Percentiles rank a stretch among this genome's conserved stretches.
These are phyloP conservation scores for Antheraea pernyi DNA, from an alignment of 1,140 invertebrate genomes.

Conservation along the genomic window DNA sequence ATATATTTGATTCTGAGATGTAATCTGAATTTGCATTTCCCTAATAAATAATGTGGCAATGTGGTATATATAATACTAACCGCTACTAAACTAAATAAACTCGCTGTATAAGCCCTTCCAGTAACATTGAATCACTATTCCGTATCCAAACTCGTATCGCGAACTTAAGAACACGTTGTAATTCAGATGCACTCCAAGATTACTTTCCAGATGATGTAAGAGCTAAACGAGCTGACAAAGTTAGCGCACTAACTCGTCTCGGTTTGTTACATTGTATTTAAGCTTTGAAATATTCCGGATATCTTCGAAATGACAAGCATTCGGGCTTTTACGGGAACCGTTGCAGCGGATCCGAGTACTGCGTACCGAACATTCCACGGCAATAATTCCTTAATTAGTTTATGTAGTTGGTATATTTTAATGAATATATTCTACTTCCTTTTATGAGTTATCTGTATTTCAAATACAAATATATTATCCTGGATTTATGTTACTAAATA, in stretches of 20 bases:
- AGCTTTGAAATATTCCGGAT: conserved; percentile 27
- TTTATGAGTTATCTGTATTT: neutral
- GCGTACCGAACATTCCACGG: conserved; percentile 23
- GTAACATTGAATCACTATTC: conserved; percentile 27
- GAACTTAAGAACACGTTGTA: conserved; percentile 57
- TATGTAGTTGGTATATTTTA: conserved; percentile 20
- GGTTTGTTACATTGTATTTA: conserved; percentile 56
- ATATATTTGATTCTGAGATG: too few species aligned
- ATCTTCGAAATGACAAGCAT: conserved; percentile 26
- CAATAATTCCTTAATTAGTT: conserved; percentile 24
- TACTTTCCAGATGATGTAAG: conserved; percentile 57
- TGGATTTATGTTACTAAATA: too few species aligned
- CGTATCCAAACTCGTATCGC: conserved; percentile 51
- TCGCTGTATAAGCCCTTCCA: conserved; percentile 22
- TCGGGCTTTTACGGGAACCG: conserved; percentile 19
- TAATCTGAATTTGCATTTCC: too few species aligned
- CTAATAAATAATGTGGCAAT: too few species aligned
- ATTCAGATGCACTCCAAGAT: conserved; percentile 62
- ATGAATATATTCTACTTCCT: neutral
- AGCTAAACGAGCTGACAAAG: conserved; percentile 67
- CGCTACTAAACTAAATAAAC: neutral
- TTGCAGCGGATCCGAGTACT: conserved; percentile 23
- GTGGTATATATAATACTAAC: too few species aligned
- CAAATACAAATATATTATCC: too few species aligned
- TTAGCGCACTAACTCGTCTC: conserved; percentile 44